Base-by-base conservation (phyloP, 2,113 vertebrate genomes). In the Malurus alboscapulatus region DNA sequence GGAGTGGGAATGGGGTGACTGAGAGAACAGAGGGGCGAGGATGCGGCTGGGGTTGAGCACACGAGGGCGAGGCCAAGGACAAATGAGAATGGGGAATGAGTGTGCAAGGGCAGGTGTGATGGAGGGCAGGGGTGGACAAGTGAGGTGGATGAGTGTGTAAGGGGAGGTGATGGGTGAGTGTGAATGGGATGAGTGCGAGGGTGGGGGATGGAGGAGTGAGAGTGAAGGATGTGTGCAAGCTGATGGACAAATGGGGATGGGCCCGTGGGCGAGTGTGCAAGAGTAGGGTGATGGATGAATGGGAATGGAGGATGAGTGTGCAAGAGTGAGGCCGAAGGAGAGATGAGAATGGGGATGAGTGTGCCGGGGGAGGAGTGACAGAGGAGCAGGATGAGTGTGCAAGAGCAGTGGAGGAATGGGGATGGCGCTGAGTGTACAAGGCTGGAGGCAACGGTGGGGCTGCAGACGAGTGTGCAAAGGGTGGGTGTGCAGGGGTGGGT, bases 401-500 rank as follows among this genome's bases (percentile, higher is more conserved):
- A 10, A 29, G 13, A 13, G 51, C 50, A 16, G 54, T 1, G 27
- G 51, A 26, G 36, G 36, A 36, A 11, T 4, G 12, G 75, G 25
- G 14, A 1, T 2, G 22, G 32, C 17, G 6, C 14, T 21, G 69
- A 47, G 68, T 0, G 68, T 27, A 38, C 86, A 10, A 17, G 68
- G 45, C 27, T 4, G 24, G 19, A 10, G 48, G 27, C 8, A 19
- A 0, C 4, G 8, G 19, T 3, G 55, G 40, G 40, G n/a, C 29
- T 24, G 84, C 17, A 16, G n/a, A 9, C 11, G 30, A 7, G 58
- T 1, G 80, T 45, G 55, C 66, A 9, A 6, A 66, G 54, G 57
- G 1, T 1, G 57, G 6, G 66, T 0, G 66, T 48, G 36, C 44
- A 3, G 29, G 65, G 36, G 36, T 36, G 36, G 9, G 36, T 36